Percentiles rank a stretch among this genome's conserved stretches.
phyloP scores from a whole-genome alignment of 2,888 invertebrate species.

The Lysandra coridon region DNA sequence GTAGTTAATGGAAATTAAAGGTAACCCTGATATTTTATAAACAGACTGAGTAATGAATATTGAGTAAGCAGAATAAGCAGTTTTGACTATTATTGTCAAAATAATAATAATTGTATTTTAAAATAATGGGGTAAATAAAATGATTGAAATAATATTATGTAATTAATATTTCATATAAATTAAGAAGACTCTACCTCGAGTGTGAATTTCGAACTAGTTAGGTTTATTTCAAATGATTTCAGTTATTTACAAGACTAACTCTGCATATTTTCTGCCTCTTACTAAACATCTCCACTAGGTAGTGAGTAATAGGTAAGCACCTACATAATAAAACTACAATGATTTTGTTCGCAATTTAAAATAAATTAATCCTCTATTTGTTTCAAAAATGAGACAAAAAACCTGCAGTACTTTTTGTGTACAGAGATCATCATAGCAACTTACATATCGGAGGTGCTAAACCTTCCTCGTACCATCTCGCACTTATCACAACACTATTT shows the following conservation, averaged over 20 bases:
- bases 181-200: too few relatives aligned
- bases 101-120: too few relatives aligned
- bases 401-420: background rate
- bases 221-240: background rate
- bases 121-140: too few relatives aligned
- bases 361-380: background rate
- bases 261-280: background rate
- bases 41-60: background rate
- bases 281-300: background rate
- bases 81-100: too few relatives aligned
- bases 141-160: too few relatives aligned
- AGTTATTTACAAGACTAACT: background rate
- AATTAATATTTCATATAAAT: too few relatives aligned
- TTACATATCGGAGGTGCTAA: constrained; percentile 75
- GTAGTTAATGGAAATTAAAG: background rate
- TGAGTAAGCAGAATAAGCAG: background rate
- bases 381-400: background rate
- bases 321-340: too few relatives aligned
- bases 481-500: constrained; percentile 48
- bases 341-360: background rate
- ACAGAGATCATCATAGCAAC: constrained; percentile 43
- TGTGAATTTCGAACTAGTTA: too few relatives aligned
- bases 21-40: background rate
- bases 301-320: too few relatives aligned
- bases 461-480: constrained; percentile 75